phyloP scores from a whole-genome alignment of 2,113 vertebrate species.

The Semicossyphus pulcher region DNA sequence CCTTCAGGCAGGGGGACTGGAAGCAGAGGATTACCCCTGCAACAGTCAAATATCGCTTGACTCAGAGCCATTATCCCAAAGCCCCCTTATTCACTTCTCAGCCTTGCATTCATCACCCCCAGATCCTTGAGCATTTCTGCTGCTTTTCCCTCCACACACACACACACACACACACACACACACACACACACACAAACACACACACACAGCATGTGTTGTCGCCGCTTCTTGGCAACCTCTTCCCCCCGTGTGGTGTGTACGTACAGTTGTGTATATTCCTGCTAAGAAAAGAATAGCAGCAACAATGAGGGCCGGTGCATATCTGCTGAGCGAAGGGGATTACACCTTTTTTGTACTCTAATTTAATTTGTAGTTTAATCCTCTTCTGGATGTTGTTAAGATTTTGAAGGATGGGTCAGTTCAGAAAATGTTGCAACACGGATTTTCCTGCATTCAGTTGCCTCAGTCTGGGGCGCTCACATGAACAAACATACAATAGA shows the following conservation, averaged over 20 bases:
- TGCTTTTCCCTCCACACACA: constrained; percentile 32
- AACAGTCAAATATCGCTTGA: constrained; percentile 71
- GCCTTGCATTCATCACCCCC: constrained; percentile 62
- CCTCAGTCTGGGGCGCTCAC: not conserved
- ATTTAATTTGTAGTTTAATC: constrained; percentile 53
- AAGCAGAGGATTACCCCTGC: constrained; percentile 64
- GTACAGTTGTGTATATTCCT: not conserved
- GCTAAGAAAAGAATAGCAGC: not conserved
- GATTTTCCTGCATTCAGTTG: constrained; percentile 8
- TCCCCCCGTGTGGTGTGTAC: constrained; percentile 17
- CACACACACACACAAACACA: too few relatives aligned
- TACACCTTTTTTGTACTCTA: constrained; percentile 25
- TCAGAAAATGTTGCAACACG: constrained; percentile 1
- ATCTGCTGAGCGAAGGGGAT: constrained; percentile 12
- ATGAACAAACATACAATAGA: not conserved
- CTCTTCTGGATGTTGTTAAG: constrained; percentile 15
- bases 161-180: constrained; percentile 21
- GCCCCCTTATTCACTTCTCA: constrained; percentile 62
- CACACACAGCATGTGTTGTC: constrained; percentile 13
- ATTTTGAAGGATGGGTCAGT: constrained; percentile 5
- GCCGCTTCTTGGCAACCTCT: constrained; percentile 29
- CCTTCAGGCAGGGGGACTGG: constrained; percentile 55
- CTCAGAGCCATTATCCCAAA: constrained; percentile 71
- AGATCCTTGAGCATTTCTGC: constrained; percentile 45
- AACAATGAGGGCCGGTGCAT: not conserved